A percentile compares a stretch with the other conserved stretches of the same genome.
phyloP scores from a whole-genome alignment of 2,888 invertebrate genomes.

The Dichetophora obliterata region DNA sequence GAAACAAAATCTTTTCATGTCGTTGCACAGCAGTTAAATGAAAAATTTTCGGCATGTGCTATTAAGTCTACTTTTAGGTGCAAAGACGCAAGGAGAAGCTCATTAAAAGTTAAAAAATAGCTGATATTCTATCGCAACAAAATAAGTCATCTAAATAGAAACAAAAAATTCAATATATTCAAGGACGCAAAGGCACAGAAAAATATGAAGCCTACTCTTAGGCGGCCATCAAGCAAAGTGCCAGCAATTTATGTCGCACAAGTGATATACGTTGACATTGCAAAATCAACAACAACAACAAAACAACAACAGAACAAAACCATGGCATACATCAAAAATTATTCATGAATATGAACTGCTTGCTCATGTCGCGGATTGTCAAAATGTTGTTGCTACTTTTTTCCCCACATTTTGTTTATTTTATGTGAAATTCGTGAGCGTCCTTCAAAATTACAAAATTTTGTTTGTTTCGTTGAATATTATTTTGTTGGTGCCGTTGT shows the following conservation, averaged over 20 bases:
- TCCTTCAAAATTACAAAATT: slow-evolving; percentile 35
- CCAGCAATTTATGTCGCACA: not conserved
- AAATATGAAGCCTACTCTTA: not conserved
- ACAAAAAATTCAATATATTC: not conserved
- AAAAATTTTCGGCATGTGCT: no score
- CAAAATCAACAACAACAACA: not conserved
- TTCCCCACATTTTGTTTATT: not conserved
- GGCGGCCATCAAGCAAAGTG: not conserved
- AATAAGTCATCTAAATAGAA: not conserved
- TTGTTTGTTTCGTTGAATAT: not conserved
- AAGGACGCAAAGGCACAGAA: not conserved
- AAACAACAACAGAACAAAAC: not conserved
- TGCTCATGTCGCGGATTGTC: slow-evolving; percentile 19
- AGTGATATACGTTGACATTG: not conserved
- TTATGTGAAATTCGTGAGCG: slow-evolving; percentile 25
- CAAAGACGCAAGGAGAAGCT: no score
- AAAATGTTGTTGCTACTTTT: not conserved
- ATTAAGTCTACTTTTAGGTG: no score
- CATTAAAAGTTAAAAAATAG: no score
- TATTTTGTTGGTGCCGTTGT: not conserved
- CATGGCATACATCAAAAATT: slow-evolving; percentile 9
- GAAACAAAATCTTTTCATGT: no score
- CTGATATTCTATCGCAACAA: no score
- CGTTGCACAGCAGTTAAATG: no score
- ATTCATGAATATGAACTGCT: slow-evolving; percentile 21